Conservation (phyloP, 2,113 vertebrate species). For the Lycaon pictus region DNA sequence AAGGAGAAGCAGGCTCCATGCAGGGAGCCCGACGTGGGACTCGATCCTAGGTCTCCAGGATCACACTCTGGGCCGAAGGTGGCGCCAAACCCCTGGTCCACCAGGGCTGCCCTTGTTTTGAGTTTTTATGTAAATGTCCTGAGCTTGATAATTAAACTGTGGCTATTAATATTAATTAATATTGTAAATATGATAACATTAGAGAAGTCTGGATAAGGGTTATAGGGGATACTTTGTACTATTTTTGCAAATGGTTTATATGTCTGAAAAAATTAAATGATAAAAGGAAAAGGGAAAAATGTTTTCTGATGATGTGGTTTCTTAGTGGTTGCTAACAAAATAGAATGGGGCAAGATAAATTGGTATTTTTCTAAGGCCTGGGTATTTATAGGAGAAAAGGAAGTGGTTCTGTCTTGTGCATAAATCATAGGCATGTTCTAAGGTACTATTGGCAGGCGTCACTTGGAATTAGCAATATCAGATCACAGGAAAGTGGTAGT, state of each 20-base stretch:
- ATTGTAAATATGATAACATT: constrained; percentile 52
- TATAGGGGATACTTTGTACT: neutral
- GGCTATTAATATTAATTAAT: constrained; percentile 46
- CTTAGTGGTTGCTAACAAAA: constrained; percentile 48
- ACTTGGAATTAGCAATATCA: constrained; percentile 58
- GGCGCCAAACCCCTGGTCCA: no score
- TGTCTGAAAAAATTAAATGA: constrained; percentile 32
- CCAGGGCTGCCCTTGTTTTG: neutral
- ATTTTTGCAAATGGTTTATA: constrained; percentile 32
- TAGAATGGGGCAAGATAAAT: neutral
- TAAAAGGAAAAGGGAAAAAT: constrained; percentile 16
- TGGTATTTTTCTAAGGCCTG: constrained; percentile 49
- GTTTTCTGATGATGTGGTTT: constrained; percentile 4
- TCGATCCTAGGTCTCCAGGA: no score
- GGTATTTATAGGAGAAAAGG: neutral
- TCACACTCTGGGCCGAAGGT: no score
- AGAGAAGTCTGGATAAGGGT: neutral
- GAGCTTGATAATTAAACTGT: constrained; percentile 37
- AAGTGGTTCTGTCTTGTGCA: neutral
- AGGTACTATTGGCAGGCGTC: neutral
- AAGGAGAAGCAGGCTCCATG: no score
- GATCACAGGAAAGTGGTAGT: constrained; percentile 58
- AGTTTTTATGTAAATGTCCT: constrained; percentile 63
- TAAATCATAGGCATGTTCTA: neutral
- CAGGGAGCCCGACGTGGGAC: no score